A percentile compares a stretch with the other conserved stretches of the same genome.
These are phyloP conservation scores for Protophormia terraenovae DNA, from an alignment of 2,888 invertebrate species.

Conservation along the genomic window DNA sequence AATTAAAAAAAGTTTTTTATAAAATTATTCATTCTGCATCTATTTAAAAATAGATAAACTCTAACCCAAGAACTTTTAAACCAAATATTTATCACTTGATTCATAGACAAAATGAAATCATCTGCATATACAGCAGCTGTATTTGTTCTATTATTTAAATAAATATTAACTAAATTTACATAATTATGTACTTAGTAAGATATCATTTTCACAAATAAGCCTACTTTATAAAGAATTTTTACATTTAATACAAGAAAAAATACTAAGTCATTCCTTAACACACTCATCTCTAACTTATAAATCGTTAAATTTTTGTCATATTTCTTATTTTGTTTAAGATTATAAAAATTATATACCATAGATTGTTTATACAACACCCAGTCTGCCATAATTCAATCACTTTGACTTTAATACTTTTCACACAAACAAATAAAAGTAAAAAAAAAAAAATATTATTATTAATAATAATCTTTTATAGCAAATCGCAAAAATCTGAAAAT, in stretches of 20 bases:
- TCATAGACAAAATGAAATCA: not conserved
- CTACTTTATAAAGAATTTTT: not conserved
- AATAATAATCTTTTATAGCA: constrained; percentile 32
- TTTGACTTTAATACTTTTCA: constrained; percentile 43
- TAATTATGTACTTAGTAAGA: no score
- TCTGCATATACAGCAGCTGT: not conserved
- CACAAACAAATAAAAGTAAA: not conserved
- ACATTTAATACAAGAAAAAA: not conserved
- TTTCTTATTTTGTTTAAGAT: not conserved
- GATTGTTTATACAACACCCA: not conserved
- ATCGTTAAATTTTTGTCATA: not conserved
- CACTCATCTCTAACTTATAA: not conserved
- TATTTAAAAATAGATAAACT: constrained; percentile 8
- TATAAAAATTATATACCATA: constrained; percentile 3
- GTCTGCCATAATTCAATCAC: constrained; percentile 37
- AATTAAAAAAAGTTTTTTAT: not conserved
- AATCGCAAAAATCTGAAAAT: constrained; percentile 30
- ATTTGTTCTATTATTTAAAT: not conserved
- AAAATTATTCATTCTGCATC: not conserved
- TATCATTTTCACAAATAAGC: not conserved
- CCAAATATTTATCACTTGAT: constrained; percentile 6
- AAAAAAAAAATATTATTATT: not conserved
- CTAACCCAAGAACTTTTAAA: not conserved
- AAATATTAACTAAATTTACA: not conserved
- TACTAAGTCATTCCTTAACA: not conserved